phyloP scores from a whole-genome alignment of 2,888 invertebrate species.

The Ectemnius cavifrons region DNA sequence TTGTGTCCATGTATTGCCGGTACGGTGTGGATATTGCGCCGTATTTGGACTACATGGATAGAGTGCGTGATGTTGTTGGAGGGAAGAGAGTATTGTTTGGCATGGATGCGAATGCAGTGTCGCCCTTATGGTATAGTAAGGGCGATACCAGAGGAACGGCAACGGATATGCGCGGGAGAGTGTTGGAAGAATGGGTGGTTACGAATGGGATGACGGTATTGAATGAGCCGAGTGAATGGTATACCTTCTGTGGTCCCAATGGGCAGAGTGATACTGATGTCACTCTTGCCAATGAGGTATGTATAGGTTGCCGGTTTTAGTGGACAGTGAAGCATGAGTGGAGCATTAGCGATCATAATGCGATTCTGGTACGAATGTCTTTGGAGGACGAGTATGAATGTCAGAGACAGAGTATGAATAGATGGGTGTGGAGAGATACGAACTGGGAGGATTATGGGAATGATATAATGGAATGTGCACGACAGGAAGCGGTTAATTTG shows the following conservation, averaged over 20 bases:
- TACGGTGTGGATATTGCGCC: constrained; percentile 16
- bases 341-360: constrained; percentile 18
- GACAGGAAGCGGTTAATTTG: background rate
- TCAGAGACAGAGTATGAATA: background rate
- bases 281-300: background rate
- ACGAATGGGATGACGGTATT: constrained; percentile 52
- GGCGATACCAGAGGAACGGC: too few species aligned
- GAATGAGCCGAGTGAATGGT: constrained; percentile 20
- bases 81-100: too few species aligned
- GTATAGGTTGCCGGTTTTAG: too few species aligned
- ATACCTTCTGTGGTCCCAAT: background rate
- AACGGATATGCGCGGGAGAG: too few species aligned
- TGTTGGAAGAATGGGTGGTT: too few species aligned
- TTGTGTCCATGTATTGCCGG: constrained; percentile 47
- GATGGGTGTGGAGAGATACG: background rate
- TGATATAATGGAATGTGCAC: background rate
- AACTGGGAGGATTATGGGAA: constrained; percentile 8
- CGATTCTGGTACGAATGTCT: background rate
- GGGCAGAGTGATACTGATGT: constrained; percentile 19
- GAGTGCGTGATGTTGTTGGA: background rate
- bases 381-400: background rate
- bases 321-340: background rate
- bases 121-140: too few species aligned
- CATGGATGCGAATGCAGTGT: too few species aligned
- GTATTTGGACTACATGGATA: constrained; percentile 17